Percentiles rank a stretch among this genome's conserved stretches.
Conservation (phyloP, 2,888 invertebrate species). For the Pyralis farinalis region DNA sequence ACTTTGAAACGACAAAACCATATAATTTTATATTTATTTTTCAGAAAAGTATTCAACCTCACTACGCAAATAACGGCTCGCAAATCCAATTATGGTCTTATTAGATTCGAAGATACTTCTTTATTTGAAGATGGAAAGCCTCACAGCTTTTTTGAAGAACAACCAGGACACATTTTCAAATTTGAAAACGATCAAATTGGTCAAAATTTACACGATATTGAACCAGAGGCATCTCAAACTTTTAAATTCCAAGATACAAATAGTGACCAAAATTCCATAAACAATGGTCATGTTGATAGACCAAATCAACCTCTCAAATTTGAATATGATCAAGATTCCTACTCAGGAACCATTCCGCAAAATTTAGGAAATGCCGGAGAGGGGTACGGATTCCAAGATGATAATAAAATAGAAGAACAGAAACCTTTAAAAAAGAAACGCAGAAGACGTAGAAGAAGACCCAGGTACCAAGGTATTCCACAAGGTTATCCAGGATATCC, state of each 20-base stretch:
- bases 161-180: neutral
- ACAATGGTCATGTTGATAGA: neutral
- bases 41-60: slow-evolving; percentile 2
- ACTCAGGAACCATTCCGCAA: neutral
- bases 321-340: slow-evolving; percentile 14
- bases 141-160: neutral
- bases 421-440: slow-evolving; percentile 29
- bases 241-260: neutral
- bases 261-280: neutral
- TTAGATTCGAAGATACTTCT: slow-evolving; percentile 4
- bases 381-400: slow-evolving; percentile 22
- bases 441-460: slow-evolving; percentile 38
- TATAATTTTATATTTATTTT: too few species aligned
- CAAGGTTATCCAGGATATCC: slow-evolving; percentile 21
- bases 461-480: slow-evolving; percentile 20
- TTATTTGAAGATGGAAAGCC: neutral
- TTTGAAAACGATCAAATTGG: slow-evolving; percentile 2
- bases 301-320: slow-evolving; percentile 24
- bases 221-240: neutral
- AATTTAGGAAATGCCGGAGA: neutral
- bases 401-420: slow-evolving; percentile 22
- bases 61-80: neutral
- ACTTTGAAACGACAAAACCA: too few species aligned
- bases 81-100: neutral
- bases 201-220: too few species aligned